Evolutionary conservation across 1,140 invertebrate genomes (phyloP).

Genomic region (Aradophagus sp.): DNA sequence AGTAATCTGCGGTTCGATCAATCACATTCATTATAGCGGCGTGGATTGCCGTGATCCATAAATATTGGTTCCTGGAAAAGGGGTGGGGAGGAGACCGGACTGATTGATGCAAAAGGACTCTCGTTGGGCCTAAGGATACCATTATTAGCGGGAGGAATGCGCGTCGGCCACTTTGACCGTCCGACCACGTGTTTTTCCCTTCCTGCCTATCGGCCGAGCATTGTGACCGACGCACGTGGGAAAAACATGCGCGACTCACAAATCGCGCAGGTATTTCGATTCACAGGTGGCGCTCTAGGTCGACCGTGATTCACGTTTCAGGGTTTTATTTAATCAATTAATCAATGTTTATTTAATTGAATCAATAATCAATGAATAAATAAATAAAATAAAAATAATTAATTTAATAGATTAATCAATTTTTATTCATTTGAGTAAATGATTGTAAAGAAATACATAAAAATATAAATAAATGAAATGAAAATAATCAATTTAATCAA

Average conservation of each 20-base stretch:
- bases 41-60: constrained; percentile 47
- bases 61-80: constrained; percentile 44
- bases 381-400: no score
- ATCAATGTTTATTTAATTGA: no score
- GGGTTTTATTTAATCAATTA: no score
- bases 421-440: no score
- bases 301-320: no score
- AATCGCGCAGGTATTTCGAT: constrained; percentile 1
- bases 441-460: no score
- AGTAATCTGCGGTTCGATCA: constrained; percentile 62
- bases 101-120: constrained; percentile 55
- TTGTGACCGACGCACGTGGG: constrained; percentile 19
- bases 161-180: constrained; percentile 43
- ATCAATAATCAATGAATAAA: no score
- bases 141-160: constrained; percentile 47
- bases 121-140: constrained; percentile 41
- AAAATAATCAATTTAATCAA: no score
- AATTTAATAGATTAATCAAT: no score
- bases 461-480: no score
- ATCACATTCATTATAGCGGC: constrained; percentile 57
- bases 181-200: constrained; percentile 36
- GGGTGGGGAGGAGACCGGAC: constrained; percentile 19
- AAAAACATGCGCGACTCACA: constrained; percentile 7
- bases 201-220: not conserved
- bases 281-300: constrained; percentile 6